Percentiles rank a stretch among this genome's conserved stretches.
phyloP scores from a whole-genome alignment of 2,797 vertebrate genomes.

The Triplophysa bombifrons region DNA sequence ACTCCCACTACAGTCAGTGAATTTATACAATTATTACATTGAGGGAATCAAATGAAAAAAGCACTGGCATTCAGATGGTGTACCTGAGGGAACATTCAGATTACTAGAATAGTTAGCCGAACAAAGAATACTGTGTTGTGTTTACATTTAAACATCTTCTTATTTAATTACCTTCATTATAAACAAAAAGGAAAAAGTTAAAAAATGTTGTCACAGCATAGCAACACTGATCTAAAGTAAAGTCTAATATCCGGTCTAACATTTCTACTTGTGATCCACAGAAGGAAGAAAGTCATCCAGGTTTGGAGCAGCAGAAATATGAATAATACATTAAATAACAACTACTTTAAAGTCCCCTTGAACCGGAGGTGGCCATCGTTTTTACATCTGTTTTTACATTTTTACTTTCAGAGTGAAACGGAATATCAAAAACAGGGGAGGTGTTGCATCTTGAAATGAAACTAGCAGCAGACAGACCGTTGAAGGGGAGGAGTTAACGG shows the following conservation, averaged over 20 bases:
- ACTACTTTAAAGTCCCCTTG: too few relatives aligned
- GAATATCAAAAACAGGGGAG: too few relatives aligned
- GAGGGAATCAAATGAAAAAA: slow-evolving; percentile 8
- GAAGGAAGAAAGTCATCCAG: neutral
- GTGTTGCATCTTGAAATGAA: too few relatives aligned
- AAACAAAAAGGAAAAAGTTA: neutral
- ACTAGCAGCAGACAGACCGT: too few relatives aligned
- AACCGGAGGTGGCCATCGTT: too few relatives aligned
- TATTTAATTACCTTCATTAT: neutral
- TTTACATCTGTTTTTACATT: too few relatives aligned
- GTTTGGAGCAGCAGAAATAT: neutral
- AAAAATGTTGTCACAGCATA: neutral
- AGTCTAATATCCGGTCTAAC: neutral
- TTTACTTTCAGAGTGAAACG: too few relatives aligned
- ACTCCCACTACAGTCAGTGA: slow-evolving; percentile 30
- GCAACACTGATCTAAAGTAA: too few relatives aligned
- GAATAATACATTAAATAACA: too few relatives aligned
- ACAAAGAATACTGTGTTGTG: neutral
- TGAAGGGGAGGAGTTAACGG: too few relatives aligned
- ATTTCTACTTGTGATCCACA: neutral
- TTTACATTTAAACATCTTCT: neutral
- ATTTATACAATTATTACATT: slow-evolving; percentile 23
- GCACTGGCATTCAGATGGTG: neutral
- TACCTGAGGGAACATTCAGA: neutral
- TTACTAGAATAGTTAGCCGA: neutral